These are phyloP conservation scores for Chromis chromis DNA, from an alignment of 2,797 vertebrate species.

Conservation along the genomic window DNA sequence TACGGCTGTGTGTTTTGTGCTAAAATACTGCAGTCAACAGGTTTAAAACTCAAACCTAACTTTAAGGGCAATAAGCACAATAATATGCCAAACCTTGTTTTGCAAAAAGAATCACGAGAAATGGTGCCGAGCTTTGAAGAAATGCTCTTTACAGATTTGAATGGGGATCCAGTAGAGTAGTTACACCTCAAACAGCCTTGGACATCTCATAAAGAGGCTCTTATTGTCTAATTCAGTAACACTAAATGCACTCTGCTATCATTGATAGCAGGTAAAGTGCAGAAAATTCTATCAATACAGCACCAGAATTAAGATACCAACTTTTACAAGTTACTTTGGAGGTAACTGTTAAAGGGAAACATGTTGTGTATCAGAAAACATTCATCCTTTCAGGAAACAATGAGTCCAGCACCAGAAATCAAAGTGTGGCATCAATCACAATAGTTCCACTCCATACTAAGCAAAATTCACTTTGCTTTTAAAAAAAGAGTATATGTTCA, in stretches of 20 bases:
- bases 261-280: neutral
- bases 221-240: neutral
- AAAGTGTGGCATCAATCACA: constrained; percentile 11
- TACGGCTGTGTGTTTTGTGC: constrained; percentile 8
- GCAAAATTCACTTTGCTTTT: too few species aligned
- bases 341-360: constrained; percentile 23
- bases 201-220: neutral
- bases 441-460: constrained; percentile 3
- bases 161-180: neutral
- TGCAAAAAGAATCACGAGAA: neutral
- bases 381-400: constrained; percentile 43
- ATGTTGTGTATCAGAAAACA: constrained; percentile 21
- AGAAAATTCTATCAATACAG: constrained; percentile 12
- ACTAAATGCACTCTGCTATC: neutral
- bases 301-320: constrained; percentile 5
- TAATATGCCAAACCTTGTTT: neutral
- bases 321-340: constrained; percentile 17
- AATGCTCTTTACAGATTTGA: neutral
- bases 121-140: constrained; percentile 1
- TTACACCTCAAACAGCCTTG: neutral
- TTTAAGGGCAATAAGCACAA: neutral
- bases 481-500: too few species aligned
- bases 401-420: constrained; percentile 13
- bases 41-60: constrained; percentile 25
- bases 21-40: constrained; percentile 29